phyloP scores from a whole-genome alignment of 2,888 invertebrate species.

The Amitus sp. region DNA sequence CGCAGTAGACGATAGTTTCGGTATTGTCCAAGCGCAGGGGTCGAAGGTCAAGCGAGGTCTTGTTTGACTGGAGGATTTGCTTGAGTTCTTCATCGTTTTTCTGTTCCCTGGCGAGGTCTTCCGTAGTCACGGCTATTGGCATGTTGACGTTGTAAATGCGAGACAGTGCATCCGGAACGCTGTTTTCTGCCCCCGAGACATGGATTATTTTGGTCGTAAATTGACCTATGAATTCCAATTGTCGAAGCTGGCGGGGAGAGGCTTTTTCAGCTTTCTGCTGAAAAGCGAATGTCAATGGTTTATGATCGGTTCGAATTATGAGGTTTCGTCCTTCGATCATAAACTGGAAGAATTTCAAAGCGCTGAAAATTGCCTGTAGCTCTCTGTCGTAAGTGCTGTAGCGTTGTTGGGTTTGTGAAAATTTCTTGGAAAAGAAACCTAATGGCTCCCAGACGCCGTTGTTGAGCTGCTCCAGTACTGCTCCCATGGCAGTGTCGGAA shows the following conservation, averaged over 20 bases:
- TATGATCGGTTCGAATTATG: slow-evolving; percentile 22
- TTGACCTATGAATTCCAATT: slow-evolving; percentile 30
- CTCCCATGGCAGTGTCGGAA: slow-evolving; percentile 19
- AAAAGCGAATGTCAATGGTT: slow-evolving; percentile 18
- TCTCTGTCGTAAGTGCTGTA: slow-evolving; percentile 26
- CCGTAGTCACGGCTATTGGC: not conserved
- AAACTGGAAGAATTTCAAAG: slow-evolving; percentile 18
- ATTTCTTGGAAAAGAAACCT: slow-evolving; percentile 17
- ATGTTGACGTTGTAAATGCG: slow-evolving; percentile 5
- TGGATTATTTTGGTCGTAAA: slow-evolving; percentile 28
- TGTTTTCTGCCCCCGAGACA: slow-evolving; percentile 17
- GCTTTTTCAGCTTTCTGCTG: slow-evolving; percentile 12
- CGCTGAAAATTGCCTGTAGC: slow-evolving; percentile 10
- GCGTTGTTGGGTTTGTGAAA: not conserved
- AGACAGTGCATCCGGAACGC: slow-evolving; percentile 16
- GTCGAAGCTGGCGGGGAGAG: slow-evolving; percentile 28
- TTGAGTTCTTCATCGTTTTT: slow-evolving; percentile 9
- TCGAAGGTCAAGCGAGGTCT: slow-evolving; percentile 9
- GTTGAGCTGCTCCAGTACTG: slow-evolving; percentile 17
- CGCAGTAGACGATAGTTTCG: slow-evolving; percentile 15
- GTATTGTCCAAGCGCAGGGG: slow-evolving; percentile 5
- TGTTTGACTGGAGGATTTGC: not conserved
- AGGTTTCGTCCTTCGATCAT: slow-evolving; percentile 25
- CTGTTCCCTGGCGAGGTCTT: slow-evolving; percentile 8
- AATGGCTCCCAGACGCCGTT: slow-evolving; percentile 14